A percentile compares a stretch with the other conserved stretches of the same genome.
These are phyloP conservation scores for Masticophis lateralis DNA, from an alignment of 2,797 vertebrate genomes.

Conservation along the genomic window DNA sequence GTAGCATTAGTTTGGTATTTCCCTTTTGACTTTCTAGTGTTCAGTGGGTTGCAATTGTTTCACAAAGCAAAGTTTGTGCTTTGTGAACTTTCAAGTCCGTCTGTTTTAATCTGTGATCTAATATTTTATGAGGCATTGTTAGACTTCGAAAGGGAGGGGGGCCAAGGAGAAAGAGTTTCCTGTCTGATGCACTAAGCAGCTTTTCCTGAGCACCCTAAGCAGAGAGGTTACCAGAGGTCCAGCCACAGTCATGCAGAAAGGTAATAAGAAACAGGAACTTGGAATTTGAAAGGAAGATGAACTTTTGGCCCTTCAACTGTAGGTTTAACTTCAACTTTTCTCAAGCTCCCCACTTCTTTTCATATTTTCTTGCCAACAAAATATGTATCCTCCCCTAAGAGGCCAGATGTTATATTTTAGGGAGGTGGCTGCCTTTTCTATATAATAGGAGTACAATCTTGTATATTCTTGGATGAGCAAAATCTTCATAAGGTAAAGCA, in stretches of 20 bases:
- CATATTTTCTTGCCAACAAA: conserved; percentile 32
- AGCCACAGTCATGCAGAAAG: conserved; percentile 50
- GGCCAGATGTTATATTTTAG: not conserved
- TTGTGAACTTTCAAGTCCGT: conserved; percentile 58
- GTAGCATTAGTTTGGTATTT: conserved; percentile 49
- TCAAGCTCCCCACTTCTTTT: conserved; percentile 35
- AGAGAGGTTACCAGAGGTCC: conserved; percentile 49
- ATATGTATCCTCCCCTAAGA: not conserved
- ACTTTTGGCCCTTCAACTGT: conserved; percentile 58
- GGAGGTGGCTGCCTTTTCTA: not conserved
- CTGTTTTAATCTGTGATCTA: conserved; percentile 59
- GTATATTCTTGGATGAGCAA: not conserved
- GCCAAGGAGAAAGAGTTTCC: conserved; percentile 42
- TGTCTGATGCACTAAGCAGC: conserved; percentile 38
- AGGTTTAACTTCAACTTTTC: conserved; percentile 26
- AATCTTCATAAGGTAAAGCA: not conserved
- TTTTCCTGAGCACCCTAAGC: conserved; percentile 52
- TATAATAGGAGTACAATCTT: not conserved
- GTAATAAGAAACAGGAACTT: conserved; percentile 65
- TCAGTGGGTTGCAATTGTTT: conserved; percentile 48
- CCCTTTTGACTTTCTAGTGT: conserved; percentile 50
- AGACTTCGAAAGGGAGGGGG: conserved; percentile 7
- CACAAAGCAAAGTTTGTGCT: conserved; percentile 32
- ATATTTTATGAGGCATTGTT: conserved; percentile 64
- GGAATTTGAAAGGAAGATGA: conserved; percentile 54